These are phyloP conservation scores for Gastrophysa polygoni DNA, from an alignment of 2,888 invertebrate species.

Conservation along the genomic window DNA sequence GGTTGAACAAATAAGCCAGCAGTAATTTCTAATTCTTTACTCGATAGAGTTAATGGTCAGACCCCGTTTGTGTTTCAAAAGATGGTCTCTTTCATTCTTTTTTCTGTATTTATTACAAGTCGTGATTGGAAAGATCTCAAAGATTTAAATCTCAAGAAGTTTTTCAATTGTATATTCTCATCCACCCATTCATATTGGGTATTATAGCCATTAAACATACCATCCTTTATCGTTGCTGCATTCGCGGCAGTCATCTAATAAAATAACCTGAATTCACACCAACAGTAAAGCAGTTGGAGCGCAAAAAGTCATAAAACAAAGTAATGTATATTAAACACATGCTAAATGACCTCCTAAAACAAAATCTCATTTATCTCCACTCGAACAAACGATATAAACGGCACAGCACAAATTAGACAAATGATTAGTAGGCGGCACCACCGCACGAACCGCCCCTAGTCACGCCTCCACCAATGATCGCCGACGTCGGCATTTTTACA, in stretches of 20 bases:
- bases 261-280: slow-evolving; percentile 39
- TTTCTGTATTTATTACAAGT: no score
- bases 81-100: no score
- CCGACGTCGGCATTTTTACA: slow-evolving; percentile 44
- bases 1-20: no score
- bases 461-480: slow-evolving; percentile 46
- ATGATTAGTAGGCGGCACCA: slow-evolving; percentile 51
- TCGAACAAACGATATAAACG: slow-evolving; percentile 56
- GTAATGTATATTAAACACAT: slow-evolving; percentile 58
- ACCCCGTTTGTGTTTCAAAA: no score
- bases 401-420: slow-evolving; percentile 51
- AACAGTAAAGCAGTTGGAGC: slow-evolving; percentile 44
- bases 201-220: background rate
- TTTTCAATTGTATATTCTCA: no score
- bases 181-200: no score
- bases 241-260: slow-evolving; percentile 41
- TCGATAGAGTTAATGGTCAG: no score
- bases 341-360: slow-evolving; percentile 58
- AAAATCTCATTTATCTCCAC: slow-evolving; percentile 58
- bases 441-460: slow-evolving; percentile 34
- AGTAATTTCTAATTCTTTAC: no score
- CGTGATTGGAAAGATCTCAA: no score
- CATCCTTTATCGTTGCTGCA: slow-evolving; percentile 17
- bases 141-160: no score
- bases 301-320: slow-evolving; percentile 53